A percentile compares a stretch with the other conserved stretches of the same genome.
Evolutionary conservation across 2,797 vertebrate genomes (phyloP).

Genomic region (Myripristis jacobus): DNA sequence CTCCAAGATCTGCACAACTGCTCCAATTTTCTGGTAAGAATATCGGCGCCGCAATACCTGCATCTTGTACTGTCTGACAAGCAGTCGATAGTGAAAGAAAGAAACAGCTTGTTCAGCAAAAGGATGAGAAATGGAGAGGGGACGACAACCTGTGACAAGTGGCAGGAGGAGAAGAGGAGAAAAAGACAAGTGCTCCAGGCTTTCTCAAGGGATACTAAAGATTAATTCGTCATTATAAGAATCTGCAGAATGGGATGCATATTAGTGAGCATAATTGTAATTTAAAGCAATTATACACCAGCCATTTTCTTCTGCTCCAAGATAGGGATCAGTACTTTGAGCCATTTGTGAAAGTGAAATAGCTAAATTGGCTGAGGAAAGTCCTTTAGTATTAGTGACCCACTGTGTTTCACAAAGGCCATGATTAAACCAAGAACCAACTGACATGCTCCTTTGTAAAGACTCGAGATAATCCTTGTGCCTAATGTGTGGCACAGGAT

Average conservation of each 20-base stretch:
- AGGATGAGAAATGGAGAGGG: conserved; percentile 33
- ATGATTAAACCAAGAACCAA: conserved; percentile 21
- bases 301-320: conserved; percentile 53
- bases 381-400: conserved; percentile 8
- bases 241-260: conserved; percentile 60
- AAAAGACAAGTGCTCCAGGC: conserved; percentile 47
- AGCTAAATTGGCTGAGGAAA: conserved; percentile 25
- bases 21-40: not conserved
- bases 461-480: not conserved
- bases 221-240: conserved; percentile 69
- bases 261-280: conserved; percentile 75
- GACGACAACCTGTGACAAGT: conserved; percentile 26
- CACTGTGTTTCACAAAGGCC: conserved; percentile 17
- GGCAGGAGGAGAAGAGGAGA: conserved; percentile 7
- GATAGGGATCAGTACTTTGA: conserved; percentile 69
- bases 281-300: conserved; percentile 72
- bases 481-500: not conserved
- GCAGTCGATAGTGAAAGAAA: conserved; percentile 46
- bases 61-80: conserved; percentile 28
- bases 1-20: conserved; percentile 12
- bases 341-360: conserved; percentile 65
- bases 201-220: conserved; percentile 57
- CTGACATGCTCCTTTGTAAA: not conserved
- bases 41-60: not conserved
- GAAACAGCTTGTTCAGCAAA: conserved; percentile 62